Percentiles rank a stretch among this genome's conserved stretches.
phyloP scores from a whole-genome alignment of 2,888 invertebrate species.

The Sminthurinus aureus region DNA sequence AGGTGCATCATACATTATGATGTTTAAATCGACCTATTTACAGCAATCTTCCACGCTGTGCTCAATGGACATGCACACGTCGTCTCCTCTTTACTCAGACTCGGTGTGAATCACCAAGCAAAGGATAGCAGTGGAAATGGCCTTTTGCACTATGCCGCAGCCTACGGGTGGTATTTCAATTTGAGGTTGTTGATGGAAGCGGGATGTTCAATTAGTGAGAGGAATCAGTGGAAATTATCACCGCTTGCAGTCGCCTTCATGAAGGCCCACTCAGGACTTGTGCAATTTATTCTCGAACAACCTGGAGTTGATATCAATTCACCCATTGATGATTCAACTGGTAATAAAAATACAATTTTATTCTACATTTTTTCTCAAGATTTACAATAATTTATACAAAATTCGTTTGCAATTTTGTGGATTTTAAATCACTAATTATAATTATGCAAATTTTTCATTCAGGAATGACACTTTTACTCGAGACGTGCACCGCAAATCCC shows the following conservation, averaged over 20 bases:
- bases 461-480: constrained; percentile 51
- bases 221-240: constrained; percentile 66
- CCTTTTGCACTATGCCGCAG: constrained; percentile 59
- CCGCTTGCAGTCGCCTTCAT: constrained; percentile 66
- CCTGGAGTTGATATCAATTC: constrained; percentile 61
- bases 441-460: neutral
- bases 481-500: constrained; percentile 43
- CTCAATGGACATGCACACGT: constrained; percentile 62
- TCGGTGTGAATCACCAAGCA: constrained; percentile 64
- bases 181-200: constrained; percentile 64
- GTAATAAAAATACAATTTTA: constrained; percentile 28
- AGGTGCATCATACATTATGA: too few relatives aligned
- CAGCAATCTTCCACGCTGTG: constrained; percentile 66
- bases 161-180: constrained; percentile 67
- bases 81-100: constrained; percentile 64
- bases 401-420: too few relatives aligned
- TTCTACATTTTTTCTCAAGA: neutral
- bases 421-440: too few relatives aligned
- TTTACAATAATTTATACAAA: too few relatives aligned
- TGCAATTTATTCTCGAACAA: constrained; percentile 63
- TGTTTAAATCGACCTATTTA: too few relatives aligned
- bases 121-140: constrained; percentile 64
- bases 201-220: constrained; percentile 62
- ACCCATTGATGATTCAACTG: constrained; percentile 49
- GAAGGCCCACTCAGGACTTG: constrained; percentile 65